Percentiles rank a stretch among this genome's conserved stretches.
Conservation (phyloP, 2,888 invertebrate species). For the Conistra vaccinii region DNA sequence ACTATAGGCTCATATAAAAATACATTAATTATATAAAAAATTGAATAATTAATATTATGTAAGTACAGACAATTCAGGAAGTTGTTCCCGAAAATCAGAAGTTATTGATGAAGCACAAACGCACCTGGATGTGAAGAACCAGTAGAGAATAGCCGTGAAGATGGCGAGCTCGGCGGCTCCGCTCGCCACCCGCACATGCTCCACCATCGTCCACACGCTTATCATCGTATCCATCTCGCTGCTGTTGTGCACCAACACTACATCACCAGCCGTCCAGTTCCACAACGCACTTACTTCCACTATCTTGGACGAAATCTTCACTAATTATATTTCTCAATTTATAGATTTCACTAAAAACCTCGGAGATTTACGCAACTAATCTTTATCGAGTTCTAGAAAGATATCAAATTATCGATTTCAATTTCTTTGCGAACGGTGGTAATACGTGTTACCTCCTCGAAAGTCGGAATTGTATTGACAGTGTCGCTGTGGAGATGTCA, state of each 20-base stretch:
- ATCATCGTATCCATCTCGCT: constrained; percentile 86
- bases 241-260: constrained; percentile 77
- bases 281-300: constrained; percentile 76
- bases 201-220: constrained; percentile 88
- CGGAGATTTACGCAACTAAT: constrained; percentile 52
- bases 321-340: constrained; percentile 53
- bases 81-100: constrained; percentile 5
- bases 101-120: constrained; percentile 27
- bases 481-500: constrained; percentile 53
- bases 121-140: constrained; percentile 92
- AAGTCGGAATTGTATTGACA: constrained; percentile 66
- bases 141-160: constrained; percentile 91
- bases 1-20: not conserved
- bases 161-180: constrained; percentile 91
- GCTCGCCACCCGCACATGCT: constrained; percentile 89
- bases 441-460: constrained; percentile 66
- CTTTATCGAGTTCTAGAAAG: constrained; percentile 59
- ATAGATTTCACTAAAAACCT: constrained; percentile 59
- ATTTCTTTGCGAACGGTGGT: constrained; percentile 56
- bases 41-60: not conserved
- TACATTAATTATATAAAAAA: not conserved
- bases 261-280: constrained; percentile 84
- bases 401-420: constrained; percentile 61
- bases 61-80: not conserved
- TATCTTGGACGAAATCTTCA: constrained; percentile 76